A percentile compares a stretch with the other conserved stretches of the same genome.
Evolutionary conservation across 2,797 vertebrate genomes (phyloP).

Genomic region (Cyclopterus lumpus): DNA sequence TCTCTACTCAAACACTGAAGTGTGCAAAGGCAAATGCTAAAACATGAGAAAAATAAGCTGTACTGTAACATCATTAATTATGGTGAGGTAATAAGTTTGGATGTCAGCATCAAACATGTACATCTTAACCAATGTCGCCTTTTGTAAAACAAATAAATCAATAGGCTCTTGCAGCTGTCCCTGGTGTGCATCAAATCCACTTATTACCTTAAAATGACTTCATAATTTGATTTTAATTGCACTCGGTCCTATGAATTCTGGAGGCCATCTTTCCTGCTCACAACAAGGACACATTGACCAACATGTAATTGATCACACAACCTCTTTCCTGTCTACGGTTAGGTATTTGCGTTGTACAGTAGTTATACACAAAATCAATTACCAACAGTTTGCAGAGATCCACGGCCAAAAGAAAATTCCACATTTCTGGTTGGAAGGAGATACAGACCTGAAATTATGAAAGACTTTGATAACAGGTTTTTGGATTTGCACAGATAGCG

Average conservation of each 20-base stretch:
- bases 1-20: slow-evolving; percentile 47
- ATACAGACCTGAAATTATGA: too few relatives aligned
- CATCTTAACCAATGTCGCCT: neutral
- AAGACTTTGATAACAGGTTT: too few relatives aligned
- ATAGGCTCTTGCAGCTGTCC: neutral
- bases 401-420: too few relatives aligned
- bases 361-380: too few relatives aligned
- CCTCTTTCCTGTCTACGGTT: too few relatives aligned
- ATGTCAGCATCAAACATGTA: neutral
- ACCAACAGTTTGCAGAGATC: too few relatives aligned
- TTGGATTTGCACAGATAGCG: too few relatives aligned
- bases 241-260: neutral
- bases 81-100: neutral
- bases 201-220: neutral
- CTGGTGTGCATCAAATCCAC: neutral
- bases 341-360: too few relatives aligned
- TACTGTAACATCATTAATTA: neutral
- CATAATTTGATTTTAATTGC: neutral
- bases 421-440: too few relatives aligned
- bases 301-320: neutral
- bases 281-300: neutral
- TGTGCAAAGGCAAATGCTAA: slow-evolving; percentile 24
- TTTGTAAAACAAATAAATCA: neutral
- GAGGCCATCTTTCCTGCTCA: neutral
- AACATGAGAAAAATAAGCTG: slow-evolving; percentile 5